Evolutionary conservation across 92 coral and sea anemone species (phyloP).

Genomic region (Meandrina meandrites): DNA sequence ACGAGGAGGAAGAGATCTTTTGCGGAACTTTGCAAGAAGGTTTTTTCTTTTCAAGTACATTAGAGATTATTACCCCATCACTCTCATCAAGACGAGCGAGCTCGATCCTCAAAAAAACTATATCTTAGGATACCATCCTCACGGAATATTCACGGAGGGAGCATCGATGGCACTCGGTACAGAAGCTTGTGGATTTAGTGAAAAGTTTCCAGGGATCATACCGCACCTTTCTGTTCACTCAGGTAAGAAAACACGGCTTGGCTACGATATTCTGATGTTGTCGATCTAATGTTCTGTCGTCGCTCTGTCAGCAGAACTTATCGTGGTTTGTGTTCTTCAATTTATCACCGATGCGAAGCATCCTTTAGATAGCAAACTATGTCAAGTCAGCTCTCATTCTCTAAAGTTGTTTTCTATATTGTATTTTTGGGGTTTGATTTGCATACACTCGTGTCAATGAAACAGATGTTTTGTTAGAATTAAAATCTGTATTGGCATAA

Average conservation of each 20-base stretch:
- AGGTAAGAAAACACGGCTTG: background rate
- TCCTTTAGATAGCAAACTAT: too few relatives aligned
- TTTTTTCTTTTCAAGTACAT: constrained; percentile 64
- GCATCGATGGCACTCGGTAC: constrained; percentile 72
- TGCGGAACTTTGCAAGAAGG: constrained; percentile 60
- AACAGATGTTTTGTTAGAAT: background rate
- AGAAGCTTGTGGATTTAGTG: constrained; percentile 83
- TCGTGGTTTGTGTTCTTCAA: background rate
- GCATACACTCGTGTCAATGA: too few relatives aligned
- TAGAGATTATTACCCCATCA: constrained; percentile 87
- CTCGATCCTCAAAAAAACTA: constrained; percentile 86
- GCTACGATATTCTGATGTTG: background rate
- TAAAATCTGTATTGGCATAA: constrained; percentile 9
- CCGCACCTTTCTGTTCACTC: constrained; percentile 37
- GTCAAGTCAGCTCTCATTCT: too few relatives aligned
- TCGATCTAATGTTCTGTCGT: too few relatives aligned
- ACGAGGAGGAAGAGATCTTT: constrained; percentile 70
- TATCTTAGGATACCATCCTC: constrained; percentile 94
- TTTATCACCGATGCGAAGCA: too few relatives aligned
- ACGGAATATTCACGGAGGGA: constrained; percentile 82
- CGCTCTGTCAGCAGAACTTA: background rate
- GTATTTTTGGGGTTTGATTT: too few relatives aligned
- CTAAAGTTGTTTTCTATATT: too few relatives aligned
- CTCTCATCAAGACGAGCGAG: constrained; percentile 83
- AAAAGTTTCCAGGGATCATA: constrained; percentile 49